Base-by-base conservation (phyloP, 92 coral and sea anemone genomes). In the Paramuricea clavata region DNA sequence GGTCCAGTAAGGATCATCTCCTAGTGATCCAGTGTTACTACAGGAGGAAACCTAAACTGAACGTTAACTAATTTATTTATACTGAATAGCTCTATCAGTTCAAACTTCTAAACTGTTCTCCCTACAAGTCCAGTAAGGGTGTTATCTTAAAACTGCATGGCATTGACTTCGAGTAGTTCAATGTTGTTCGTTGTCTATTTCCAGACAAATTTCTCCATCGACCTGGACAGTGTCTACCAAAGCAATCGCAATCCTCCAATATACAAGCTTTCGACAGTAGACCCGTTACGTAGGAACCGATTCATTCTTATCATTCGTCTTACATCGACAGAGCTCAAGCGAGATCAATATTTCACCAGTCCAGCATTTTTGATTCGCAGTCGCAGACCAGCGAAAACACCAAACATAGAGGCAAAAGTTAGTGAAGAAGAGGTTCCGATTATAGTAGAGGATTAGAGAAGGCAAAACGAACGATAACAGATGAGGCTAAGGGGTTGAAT, bases 201-300 rank as follows among this genome's bases (percentile, higher is more conserved):
- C 11, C 90, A 97, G 99, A 95, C 93, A 88, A 64, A 85, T 76
- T 86, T 97, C 35, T 93, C 98, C 0, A 95, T 94, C 62, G 97
- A 94, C 80, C 94, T 97, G 36, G 99, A 97, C 74, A 94, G 97
- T 9, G 96, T 93, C 39, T 97, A 97, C 91, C 76, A 91, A 68
- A 80, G 93, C 22, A 32, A 76, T 1, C 85, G 83, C 69, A 98
- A 95, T 52, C 94, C 74, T 12, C 99, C 98, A 22, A 95, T 97
- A 33, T 97, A 97, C 91, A 97, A 97, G 91, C 97, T 97, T 17
- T 97, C 99, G 2, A 97, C 99, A 9, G 99, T 97, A n/a, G 99
- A 97, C 68, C 93, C 99, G 0, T 93, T 93, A 60, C 88, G 93
- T 73, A 90, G 99, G 36, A 97, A 97, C 83, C 91, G 94, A 44